Base-by-base conservation (phyloP, 2,113 vertebrate species). In the Thryonomys swinderianus region DNA sequence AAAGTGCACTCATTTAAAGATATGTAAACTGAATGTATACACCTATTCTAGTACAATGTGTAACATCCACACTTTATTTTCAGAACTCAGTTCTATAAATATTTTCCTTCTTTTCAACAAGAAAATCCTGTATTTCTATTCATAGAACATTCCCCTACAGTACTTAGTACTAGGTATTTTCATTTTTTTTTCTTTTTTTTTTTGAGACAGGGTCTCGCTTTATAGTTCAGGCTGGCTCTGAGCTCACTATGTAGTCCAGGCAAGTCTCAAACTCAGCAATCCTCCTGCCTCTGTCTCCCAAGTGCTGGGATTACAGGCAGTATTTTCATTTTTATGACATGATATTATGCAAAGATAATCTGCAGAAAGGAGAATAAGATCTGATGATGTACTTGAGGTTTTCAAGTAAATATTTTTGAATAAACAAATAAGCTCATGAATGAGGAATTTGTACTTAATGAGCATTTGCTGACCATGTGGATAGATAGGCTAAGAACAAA, bases 321-420 rank as follows among this genome's bases (percentile, higher is more conserved):
- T 51, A 73, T 79, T 96, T 78, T 45, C 37, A 76, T 71, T 91
- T 92, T 37, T 78, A 62, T 83, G 42, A 59, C 4, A 40, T 12
- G 21, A 14, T 5, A 73, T 82, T 53, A 69, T 2, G 11, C n/a
- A 78, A 62, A 94, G 91, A 98, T 94, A 96, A 93, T 97, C 88
- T 96, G 88, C 51, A 96, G 92, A 97, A 85, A 95, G 96, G 95
- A 96, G 89, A 97, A 66, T 97, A 97, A 95, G 67, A 96, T 88
- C 91, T 85, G 95, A 83, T 83, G 91, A 94, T 3, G 10, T 7
- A 78, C 32, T 42, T 55, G 32, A 59, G 37, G 51, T 32, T 23
- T 59, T 79, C 32, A 40, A 88, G 17, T 85, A 88, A 88, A 53
- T 57, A 79, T 25, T 69, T 85, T 8, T 62, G 59, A 71, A 21